Percentiles rank a stretch among this genome's conserved stretches.
These are phyloP conservation scores for Xenus cinereus DNA, from an alignment of 2,113 vertebrate genomes.

Conservation along the genomic window DNA sequence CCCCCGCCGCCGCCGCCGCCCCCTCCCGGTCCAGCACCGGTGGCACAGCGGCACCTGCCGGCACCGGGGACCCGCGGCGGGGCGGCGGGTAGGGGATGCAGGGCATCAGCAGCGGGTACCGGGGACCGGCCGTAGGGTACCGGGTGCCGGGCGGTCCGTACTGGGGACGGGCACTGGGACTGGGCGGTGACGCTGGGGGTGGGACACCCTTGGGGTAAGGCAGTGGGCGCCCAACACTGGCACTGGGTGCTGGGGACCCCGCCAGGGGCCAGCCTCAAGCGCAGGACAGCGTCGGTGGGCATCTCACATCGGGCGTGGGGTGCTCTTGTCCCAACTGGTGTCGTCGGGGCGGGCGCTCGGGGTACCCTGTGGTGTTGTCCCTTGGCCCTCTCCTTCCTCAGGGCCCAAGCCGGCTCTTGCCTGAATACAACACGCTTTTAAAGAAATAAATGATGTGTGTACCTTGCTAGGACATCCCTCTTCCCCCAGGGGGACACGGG, in stretches of 20 bases:
- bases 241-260: not conserved
- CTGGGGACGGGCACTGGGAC: not conserved
- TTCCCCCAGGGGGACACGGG: fast-evolving
- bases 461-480: too few relatives aligned
- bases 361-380: not conserved
- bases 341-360: fast-evolving
- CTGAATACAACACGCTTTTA: fast-evolving
- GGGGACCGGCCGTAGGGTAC: fast-evolving
- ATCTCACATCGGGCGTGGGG: fast-evolving
- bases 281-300: fast-evolving
- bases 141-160: too few relatives aligned
- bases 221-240: not conserved
- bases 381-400: not conserved
- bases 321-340: not conserved
- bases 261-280: not conserved
- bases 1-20: too few relatives aligned
- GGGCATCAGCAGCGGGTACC: fast-evolving
- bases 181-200: too few relatives aligned
- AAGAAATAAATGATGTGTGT: not conserved
- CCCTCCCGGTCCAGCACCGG: not conserved
- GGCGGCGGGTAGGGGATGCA: not conserved
- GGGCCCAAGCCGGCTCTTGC: not conserved
- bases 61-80: not conserved
- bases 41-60: constrained; percentile 11
- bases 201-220: not conserved